Evolutionary conservation across 2,797 vertebrate species (phyloP).

Genomic region (Cyprinella venusta): DNA sequence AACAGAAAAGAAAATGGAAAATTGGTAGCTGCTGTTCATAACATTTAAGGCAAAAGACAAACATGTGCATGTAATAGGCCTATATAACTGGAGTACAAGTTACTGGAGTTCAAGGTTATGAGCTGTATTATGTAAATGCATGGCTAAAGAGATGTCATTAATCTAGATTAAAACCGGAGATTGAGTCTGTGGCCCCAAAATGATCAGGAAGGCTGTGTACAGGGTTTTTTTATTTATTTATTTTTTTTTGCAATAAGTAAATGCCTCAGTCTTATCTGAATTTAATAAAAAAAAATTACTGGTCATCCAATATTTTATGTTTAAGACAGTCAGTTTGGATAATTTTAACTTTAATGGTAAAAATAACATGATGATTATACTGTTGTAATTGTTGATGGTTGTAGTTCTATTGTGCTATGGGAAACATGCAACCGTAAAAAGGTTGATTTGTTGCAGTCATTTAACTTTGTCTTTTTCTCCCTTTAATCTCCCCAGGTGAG

Average conservation of each 20-base stretch:
- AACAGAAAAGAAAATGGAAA: neutral
- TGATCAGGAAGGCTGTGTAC: neutral
- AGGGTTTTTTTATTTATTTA: neutral
- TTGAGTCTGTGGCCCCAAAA: neutral
- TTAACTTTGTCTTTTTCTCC: conserved; percentile 49
- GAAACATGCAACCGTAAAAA: neutral
- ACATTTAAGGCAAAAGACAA: neutral
- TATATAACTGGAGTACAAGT: neutral
- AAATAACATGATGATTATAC: neutral
- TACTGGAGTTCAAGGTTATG: neutral
- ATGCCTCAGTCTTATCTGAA: neutral
- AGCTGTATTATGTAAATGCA: neutral
- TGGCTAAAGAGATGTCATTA: neutral
- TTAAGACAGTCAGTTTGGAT: neutral
- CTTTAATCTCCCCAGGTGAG: conserved; percentile 70
- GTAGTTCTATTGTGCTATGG: neutral
- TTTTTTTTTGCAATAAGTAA: neutral
- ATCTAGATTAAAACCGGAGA: neutral
- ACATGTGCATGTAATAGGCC: neutral
- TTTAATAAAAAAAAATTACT: neutral
- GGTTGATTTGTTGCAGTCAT: conserved; percentile 52
- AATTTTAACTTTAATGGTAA: neutral
- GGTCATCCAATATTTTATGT: neutral
- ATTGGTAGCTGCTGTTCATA: neutral
- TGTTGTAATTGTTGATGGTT: neutral